Base-by-base conservation (phyloP, 2,113 vertebrate genomes). In the Myrmecophaga tridactyla region DNA sequence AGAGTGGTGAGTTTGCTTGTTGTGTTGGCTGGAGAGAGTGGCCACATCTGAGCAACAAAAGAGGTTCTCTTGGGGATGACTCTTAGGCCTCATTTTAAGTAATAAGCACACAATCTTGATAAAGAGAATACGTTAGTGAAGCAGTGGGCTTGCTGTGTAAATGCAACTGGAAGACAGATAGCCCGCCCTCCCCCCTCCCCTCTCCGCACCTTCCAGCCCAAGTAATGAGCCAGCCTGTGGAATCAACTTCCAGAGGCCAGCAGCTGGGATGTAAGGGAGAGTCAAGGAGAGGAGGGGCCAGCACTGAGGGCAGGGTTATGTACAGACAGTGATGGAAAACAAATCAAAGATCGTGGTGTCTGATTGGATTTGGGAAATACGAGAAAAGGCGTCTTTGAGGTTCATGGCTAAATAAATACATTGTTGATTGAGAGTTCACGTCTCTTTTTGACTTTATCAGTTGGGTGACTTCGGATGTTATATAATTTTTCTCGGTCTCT, bases 361-460 rank as follows among this genome's bases (percentile, higher is more conserved):
- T 92, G 60, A 81, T 29, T 86, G 29, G 36, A 69, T 93, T 89
- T 92, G 73, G 86, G 51, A 1, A 83, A 62, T 46, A 46, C 43
- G 36, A 29, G 46, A 31, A 67, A n/a, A 84, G 56, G 43, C 43
- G 34, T 88, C 39, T 87, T 78, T 51, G 85, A 72, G 84, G 60
- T 95, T 88, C 72, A 69, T 83, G 90, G 56, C n/a, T 82, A 83
- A 94, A 65, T 51, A 70, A 91, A 60, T 51, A 69, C 11, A 7
- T 48, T 85, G 9, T 43, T 81, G 17, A 34, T 46, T 51, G n/a
- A 87, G 39, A 34, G 27, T 86, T 62, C 27, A 25, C 12, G 34
- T 39, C 43, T 62, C 21, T 41, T 86, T 96, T 51, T 27, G 21
- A 78, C n/a, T 67, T 4, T 6, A 7, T 36, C 11, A 63, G 72